Evolutionary conservation across 2,888 invertebrate species (phyloP).

Genomic region (Dynastes grantii): DNA sequence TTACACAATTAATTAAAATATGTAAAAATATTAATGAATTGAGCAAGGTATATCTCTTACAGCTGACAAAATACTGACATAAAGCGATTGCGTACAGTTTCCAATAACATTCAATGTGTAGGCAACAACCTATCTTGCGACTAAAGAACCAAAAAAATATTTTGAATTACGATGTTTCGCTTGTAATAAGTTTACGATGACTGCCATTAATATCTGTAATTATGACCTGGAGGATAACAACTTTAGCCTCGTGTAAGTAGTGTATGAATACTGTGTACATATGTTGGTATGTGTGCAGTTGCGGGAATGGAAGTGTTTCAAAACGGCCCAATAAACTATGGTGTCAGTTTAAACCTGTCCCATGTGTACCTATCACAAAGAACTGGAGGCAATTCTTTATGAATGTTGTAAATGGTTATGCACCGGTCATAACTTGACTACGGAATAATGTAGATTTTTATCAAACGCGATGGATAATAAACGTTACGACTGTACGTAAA

Average conservation of each 20-base stretch:
- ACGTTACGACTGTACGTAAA: slow-evolving; percentile 14
- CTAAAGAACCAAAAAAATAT: not conserved
- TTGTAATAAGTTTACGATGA: slow-evolving; percentile 26
- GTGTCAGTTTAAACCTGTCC: slow-evolving; percentile 21
- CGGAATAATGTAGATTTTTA: slow-evolving; percentile 34
- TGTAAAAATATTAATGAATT: not conserved
- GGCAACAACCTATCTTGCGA: not conserved
- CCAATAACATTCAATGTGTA: slow-evolving; percentile 3
- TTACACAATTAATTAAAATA: slow-evolving; percentile 2
- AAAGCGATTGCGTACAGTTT: slow-evolving; percentile 2
- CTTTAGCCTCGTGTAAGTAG: slow-evolving; percentile 12
- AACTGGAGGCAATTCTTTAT: slow-evolving; percentile 34
- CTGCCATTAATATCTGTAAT: slow-evolving; percentile 31
- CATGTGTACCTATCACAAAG: slow-evolving; percentile 34
- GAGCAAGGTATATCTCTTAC: not conserved
- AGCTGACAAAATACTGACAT: not conserved
- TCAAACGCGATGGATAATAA: slow-evolving; percentile 27
- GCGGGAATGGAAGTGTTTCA: slow-evolving; percentile 38
- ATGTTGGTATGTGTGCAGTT: slow-evolving; percentile 14
- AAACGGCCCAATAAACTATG: slow-evolving; percentile 35
- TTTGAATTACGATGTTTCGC: not conserved
- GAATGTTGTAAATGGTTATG: slow-evolving; percentile 36
- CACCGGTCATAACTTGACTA: slow-evolving; percentile 9
- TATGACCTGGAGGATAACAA: slow-evolving; percentile 32
- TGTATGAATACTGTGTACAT: not conserved